Base-by-base conservation (phyloP, 2,797 vertebrate genomes). In the Falco cherrug region DNA sequence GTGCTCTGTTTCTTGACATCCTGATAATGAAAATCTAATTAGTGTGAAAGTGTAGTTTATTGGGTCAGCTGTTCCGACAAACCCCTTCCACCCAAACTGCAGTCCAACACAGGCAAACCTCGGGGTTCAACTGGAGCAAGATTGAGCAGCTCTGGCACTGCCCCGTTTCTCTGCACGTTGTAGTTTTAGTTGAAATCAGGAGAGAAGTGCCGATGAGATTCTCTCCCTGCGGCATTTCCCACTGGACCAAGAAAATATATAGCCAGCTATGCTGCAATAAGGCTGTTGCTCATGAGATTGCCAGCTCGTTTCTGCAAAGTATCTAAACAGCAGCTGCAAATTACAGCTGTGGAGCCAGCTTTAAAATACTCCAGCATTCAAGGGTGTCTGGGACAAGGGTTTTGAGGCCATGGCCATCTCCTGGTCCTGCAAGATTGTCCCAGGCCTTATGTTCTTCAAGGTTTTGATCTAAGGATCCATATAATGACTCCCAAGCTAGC, bases 11-110 rank as follows among this genome's bases (percentile, higher is more conserved):
- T 68, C 81, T 89, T 60, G 74, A 73, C 68, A 89, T 45, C 54
- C 75, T 56, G 45, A 77, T 67, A 70, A 95, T 61, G 68, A 95
- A 92, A 80, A 90, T 63, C 51, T 84, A 91, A 84, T 80, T 57
- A 75, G 63, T 75, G 41, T 35, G 64, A 41, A 84, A 92, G 56
- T 43, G 43, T 29, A 39, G 45, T 77, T 93, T 95, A 35, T 80
- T 80, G 61, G 53, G 83, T 96, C 71, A 75, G 57, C n/a, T 90
- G 53, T 22, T 68, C 77, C 0, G 11, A 74, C 64, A 77, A 82
- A 79, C 29, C 45, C 76, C 39, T 94, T 50, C 47, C 22, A 47
- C 56, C n/a, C 60, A 22, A 65, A 11, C 54, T 37, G 45, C 59
- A 10, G 4, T 12, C 31, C 21, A 5, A 43, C 35, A 10, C 26